Evolutionary conservation across 2,797 vertebrate genomes (phyloP).

Genomic region (Phaenicophaeus curvirostris): DNA sequence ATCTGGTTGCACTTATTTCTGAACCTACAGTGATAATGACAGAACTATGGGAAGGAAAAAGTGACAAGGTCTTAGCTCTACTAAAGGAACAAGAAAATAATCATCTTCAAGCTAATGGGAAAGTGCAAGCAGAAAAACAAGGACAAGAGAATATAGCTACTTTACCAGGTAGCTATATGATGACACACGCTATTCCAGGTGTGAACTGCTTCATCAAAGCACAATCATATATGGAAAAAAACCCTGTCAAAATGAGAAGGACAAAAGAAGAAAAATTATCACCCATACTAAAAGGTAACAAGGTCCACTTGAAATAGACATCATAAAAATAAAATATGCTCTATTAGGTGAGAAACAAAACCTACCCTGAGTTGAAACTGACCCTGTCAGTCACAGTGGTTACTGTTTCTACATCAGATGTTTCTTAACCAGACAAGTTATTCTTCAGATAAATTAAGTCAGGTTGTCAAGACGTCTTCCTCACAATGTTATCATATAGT

Average conservation of each 20-base stretch:
- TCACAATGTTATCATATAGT: neutral
- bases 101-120: neutral
- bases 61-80: neutral
- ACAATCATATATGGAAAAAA: neutral
- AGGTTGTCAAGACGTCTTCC: neutral
- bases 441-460: neutral
- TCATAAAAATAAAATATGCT: neutral
- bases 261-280: neutral
- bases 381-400: neutral
- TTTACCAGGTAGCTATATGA: neutral
- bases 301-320: neutral
- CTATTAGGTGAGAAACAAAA: neutral
- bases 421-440: neutral
- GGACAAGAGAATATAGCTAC: neutral
- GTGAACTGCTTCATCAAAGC: neutral
- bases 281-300: neutral
- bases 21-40: neutral
- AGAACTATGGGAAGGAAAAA: neutral
- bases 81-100: neutral
- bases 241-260: neutral
- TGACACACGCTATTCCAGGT: fast-evolving
- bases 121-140: neutral
- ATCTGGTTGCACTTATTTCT: neutral
- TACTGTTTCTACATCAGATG: neutral
- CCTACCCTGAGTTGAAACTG: neutral